phyloP scores from a whole-genome alignment of 2,113 vertebrate species.

The Ammodytes marinus region DNA sequence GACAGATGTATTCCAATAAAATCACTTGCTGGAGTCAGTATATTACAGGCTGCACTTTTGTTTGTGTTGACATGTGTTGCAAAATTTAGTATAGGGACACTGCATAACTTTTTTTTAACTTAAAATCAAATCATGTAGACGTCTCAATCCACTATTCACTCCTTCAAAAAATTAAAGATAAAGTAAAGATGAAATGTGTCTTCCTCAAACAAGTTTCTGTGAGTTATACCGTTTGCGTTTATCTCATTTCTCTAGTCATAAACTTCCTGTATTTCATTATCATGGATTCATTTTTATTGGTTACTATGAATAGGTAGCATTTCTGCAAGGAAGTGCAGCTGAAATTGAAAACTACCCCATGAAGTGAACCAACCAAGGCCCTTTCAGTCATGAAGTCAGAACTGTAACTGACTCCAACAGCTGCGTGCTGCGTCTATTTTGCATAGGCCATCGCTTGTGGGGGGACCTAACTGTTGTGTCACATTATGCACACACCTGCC shows the following conservation, averaged over 20 bases:
- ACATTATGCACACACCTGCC: constrained; percentile 9
- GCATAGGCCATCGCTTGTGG: neutral
- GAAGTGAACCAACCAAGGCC: neutral
- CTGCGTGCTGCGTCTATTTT: neutral
- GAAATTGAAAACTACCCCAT: neutral
- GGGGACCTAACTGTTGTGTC: neutral
- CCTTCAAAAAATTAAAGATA: too few species aligned
- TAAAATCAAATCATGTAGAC: too few species aligned
- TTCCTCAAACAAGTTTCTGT: too few species aligned
- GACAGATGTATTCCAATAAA: neutral
- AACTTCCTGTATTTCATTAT: neutral
- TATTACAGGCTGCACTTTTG: neutral
- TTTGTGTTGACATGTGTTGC: neutral
- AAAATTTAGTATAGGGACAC: too few species aligned
- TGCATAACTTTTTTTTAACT: too few species aligned
- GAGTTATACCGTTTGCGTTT: too few species aligned
- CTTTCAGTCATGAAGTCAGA: neutral
- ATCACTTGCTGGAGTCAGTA: neutral
- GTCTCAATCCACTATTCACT: too few species aligned
- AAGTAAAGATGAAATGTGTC: too few species aligned
- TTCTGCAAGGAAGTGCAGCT: too few species aligned
- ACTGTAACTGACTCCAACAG: neutral
- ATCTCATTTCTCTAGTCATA: too few species aligned
- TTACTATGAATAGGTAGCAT: neutral
- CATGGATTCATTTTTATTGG: neutral